A percentile compares a stretch with the other conserved stretches of the same genome.
phyloP scores from a whole-genome alignment of 1,140 invertebrate species.

The Drosophila novamexicana region DNA sequence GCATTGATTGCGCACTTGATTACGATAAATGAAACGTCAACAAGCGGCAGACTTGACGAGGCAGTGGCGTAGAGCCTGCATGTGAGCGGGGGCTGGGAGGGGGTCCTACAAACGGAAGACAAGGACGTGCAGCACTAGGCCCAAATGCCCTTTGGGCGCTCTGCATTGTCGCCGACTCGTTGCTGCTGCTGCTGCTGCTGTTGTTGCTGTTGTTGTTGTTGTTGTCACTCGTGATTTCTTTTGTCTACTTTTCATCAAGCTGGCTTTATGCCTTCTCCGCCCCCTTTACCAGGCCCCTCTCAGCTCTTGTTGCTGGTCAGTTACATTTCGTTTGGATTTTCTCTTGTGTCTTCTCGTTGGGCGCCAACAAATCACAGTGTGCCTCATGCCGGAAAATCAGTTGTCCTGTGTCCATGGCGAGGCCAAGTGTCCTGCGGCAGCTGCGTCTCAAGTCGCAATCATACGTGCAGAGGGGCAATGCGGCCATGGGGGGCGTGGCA shows the following conservation, averaged over 20 bases:
- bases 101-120: neutral
- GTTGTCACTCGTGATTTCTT: slow-evolving; percentile 71
- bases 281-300: neutral
- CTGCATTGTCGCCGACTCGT: slow-evolving; percentile 26
- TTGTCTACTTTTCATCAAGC: slow-evolving; percentile 58
- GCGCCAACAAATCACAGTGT: slow-evolving; percentile 72
- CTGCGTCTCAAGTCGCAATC: slow-evolving; percentile 46
- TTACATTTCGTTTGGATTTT: slow-evolving; percentile 15
- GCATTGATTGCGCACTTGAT: slow-evolving; percentile 82
- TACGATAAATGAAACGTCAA: slow-evolving; percentile 83
- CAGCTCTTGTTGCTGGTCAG: slow-evolving; percentile 7
- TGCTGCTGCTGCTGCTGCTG: slow-evolving; percentile 39
- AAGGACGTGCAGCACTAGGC: slow-evolving; percentile 34
- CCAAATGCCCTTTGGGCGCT: slow-evolving; percentile 49
- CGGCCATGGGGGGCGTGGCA: slow-evolving; percentile 1
- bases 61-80: neutral
- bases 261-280: neutral
- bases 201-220: slow-evolving; percentile 47
- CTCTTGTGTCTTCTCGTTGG: slow-evolving; percentile 29
- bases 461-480: neutral
- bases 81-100: neutral
- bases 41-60: slow-evolving; percentile 49
- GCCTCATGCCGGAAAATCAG: slow-evolving; percentile 69
- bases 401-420: slow-evolving; percentile 47
- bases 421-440: slow-evolving; percentile 35